phyloP scores from a whole-genome alignment of 2,113 vertebrate genomes.

The Benitochromis conjunctus region DNA sequence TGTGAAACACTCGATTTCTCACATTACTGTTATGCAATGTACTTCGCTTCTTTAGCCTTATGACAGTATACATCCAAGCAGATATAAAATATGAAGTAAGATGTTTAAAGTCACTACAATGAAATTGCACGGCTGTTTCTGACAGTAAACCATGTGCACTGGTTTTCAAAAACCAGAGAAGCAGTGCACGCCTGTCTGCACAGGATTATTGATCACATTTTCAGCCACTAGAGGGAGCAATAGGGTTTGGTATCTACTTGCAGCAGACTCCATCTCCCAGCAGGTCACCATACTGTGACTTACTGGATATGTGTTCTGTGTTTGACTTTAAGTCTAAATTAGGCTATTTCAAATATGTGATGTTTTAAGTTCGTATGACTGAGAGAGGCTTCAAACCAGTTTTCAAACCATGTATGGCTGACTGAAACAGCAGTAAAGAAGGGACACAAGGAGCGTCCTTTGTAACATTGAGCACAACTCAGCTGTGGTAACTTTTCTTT shows the following conservation, averaged over 20 bases:
- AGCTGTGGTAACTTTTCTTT: not conserved
- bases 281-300: not conserved
- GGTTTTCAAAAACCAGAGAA: not conserved
- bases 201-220: not conserved
- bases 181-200: not conserved
- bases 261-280: not conserved
- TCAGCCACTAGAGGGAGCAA: constrained; percentile 1
- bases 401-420: not conserved
- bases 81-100: not conserved
- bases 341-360: not conserved
- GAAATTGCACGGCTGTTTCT: not conserved
- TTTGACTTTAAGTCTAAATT: not conserved
- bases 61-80: not conserved
- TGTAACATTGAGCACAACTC: not conserved
- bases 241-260: not conserved
- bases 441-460: not conserved
- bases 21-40: not conserved
- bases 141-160: not conserved
- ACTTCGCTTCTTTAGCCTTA: not conserved
- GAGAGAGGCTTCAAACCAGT: not conserved
- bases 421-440: not conserved
- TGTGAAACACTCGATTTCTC: not conserved
- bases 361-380: not conserved
- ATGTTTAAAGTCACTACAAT: not conserved
- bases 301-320: not conserved